Conservation (phyloP, 1,140 invertebrate species). For the Tetragonula clypearis region DNA sequence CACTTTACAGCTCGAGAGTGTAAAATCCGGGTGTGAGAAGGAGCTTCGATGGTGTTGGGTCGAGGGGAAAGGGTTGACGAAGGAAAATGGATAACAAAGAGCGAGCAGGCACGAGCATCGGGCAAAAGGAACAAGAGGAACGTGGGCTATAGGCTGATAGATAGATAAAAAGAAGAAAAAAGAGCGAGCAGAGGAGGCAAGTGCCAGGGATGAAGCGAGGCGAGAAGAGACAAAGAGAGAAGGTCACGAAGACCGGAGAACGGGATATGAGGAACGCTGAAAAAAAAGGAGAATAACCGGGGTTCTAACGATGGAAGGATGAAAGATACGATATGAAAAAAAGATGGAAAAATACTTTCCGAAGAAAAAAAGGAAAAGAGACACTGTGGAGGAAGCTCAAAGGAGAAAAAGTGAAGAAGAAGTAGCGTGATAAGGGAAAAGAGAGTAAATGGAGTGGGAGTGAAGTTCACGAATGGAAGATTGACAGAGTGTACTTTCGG, state of each 20-base stretch:
- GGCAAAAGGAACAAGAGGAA: not conserved
- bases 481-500: conserved; percentile 59
- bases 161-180: not conserved
- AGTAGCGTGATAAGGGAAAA: conserved; percentile 15
- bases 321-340: conserved; percentile 17
- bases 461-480: not conserved
- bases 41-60: conserved; percentile 40
- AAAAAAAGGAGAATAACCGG: not conserved
- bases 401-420: not conserved
- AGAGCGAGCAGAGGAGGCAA: not conserved
- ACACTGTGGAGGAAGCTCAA: not conserved
- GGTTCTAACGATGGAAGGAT: not conserved
- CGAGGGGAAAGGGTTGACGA: conserved; percentile 39
- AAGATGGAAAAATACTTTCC: not conserved
- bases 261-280: not conserved
- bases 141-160: not conserved
- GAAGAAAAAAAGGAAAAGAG: not conserved
- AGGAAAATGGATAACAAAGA: conserved; percentile 50
- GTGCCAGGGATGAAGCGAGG: not conserved
- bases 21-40: conserved; percentile 64
- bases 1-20: conserved; percentile 58
- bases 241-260: not conserved
- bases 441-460: not conserved
- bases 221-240: not conserved
- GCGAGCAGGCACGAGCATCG: conserved; percentile 16